Percentiles rank a stretch among this genome's conserved stretches.
Conservation (phyloP, 2,888 invertebrate species). For the Cremastinae sp. region DNA sequence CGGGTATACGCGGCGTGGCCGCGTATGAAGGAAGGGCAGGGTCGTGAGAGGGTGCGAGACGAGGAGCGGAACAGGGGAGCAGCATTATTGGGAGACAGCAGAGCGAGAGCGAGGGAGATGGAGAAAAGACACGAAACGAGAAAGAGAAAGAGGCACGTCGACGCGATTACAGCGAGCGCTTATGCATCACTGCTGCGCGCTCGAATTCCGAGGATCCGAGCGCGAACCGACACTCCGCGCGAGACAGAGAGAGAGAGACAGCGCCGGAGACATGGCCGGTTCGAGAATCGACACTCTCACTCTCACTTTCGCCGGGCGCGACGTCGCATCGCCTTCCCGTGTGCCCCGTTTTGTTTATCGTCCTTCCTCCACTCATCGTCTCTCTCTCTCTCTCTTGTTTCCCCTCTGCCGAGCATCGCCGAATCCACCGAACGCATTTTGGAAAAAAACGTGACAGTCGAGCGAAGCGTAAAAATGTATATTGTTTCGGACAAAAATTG, state of each 20-base stretch:
- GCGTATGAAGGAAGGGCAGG: conserved; percentile 42
- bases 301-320: conserved; percentile 79
- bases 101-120: conserved; percentile 19
- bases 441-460: too few relatives aligned
- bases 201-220: conserved; percentile 18
- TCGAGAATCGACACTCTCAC: conserved; percentile 74
- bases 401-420: too few relatives aligned
- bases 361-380: conserved; percentile 40
- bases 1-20: conserved; percentile 16
- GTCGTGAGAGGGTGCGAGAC: conserved; percentile 53
- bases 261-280: conserved; percentile 59
- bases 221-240: conserved; percentile 6
- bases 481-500: neutral
- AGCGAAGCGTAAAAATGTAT: neutral
- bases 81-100: conserved; percentile 25
- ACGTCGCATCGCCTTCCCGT: too few relatives aligned
- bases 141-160: conserved; percentile 33
- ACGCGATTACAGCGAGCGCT: conserved; percentile 56
- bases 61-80: conserved; percentile 34
- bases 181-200: conserved; percentile 70
- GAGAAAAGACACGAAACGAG: conserved; percentile 22
- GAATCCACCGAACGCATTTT: too few relatives aligned
- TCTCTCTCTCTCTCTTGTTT: neutral
- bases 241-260: conserved; percentile 28
- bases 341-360: conserved; percentile 68